Conservation (phyloP, 2,888 invertebrate genomes). For the Apodemia hepburni region DNA sequence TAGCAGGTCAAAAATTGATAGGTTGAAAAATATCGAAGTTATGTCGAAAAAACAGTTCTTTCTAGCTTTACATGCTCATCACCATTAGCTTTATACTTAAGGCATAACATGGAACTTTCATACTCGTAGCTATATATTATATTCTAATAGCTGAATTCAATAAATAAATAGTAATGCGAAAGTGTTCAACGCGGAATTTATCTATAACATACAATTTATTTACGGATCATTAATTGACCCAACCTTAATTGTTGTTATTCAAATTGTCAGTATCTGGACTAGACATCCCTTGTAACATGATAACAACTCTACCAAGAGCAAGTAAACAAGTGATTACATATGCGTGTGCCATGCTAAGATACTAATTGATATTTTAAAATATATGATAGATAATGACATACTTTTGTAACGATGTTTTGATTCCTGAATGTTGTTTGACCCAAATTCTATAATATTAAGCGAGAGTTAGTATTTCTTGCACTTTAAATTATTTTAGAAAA, state of each 20-base stretch:
- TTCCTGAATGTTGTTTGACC: slow-evolving; percentile 24
- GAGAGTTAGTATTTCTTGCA: neutral
- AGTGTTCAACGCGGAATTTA: too few relatives aligned
- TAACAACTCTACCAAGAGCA: slow-evolving; percentile 35
- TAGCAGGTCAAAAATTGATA: too few relatives aligned
- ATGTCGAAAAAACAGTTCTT: too few relatives aligned
- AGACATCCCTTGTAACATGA: slow-evolving; percentile 45
- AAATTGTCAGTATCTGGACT: slow-evolving; percentile 23
- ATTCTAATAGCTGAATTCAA: too few relatives aligned
- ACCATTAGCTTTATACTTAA: too few relatives aligned
- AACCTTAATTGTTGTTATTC: slow-evolving; percentile 54
- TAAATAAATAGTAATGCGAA: too few relatives aligned
- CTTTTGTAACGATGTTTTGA: slow-evolving; percentile 22
- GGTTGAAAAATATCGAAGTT: too few relatives aligned
- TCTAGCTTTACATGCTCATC: too few relatives aligned
- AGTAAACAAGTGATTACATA: slow-evolving; percentile 42
- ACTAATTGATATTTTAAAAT: slow-evolving; percentile 6
- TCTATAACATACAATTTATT: neutral
- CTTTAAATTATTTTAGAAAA: too few relatives aligned
- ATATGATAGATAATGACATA: slow-evolving; percentile 21
- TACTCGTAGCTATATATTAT: too few relatives aligned
- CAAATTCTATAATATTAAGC: slow-evolving; percentile 19
- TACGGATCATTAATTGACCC: slow-evolving; percentile 38
- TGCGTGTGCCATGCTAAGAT: slow-evolving; percentile 24
- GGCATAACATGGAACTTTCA: too few relatives aligned